phyloP scores from a whole-genome alignment of 2,113 vertebrate species.

The Jaculus jaculus region DNA sequence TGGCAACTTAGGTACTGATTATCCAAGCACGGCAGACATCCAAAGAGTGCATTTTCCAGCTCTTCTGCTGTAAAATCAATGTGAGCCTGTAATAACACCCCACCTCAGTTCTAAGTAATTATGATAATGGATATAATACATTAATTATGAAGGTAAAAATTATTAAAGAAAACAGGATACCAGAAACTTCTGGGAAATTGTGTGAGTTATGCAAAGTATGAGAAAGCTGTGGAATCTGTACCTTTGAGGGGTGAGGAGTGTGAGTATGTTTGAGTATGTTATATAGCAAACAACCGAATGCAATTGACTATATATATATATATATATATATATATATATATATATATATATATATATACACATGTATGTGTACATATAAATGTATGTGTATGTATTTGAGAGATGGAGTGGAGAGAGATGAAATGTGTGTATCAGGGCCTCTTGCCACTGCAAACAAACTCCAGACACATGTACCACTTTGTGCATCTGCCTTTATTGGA shows the following conservation, averaged over 20 bases:
- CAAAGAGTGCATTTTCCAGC: constrained; percentile 65
- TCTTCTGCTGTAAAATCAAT: constrained; percentile 77
- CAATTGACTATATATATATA: too few relatives aligned
- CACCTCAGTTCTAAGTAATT: neutral
- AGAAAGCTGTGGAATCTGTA: neutral
- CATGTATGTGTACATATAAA: too few relatives aligned
- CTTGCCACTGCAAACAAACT: too few relatives aligned
- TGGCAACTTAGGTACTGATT: constrained; percentile 80
- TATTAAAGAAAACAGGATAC: constrained; percentile 48
- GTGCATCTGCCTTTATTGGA: too few relatives aligned
- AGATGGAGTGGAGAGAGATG: too few relatives aligned
- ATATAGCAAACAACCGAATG: neutral
- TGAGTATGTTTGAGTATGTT: neutral
- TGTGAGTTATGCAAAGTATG: neutral
- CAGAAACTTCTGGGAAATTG: constrained; percentile 36
- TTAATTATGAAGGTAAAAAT: constrained; percentile 68
- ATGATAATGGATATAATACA: neutral
- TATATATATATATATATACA: too few relatives aligned
- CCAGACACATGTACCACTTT: too few relatives aligned
- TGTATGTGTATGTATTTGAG: too few relatives aligned
- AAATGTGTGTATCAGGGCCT: too few relatives aligned
- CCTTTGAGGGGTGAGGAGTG: constrained; percentile 17
- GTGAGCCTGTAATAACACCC: constrained; percentile 59
- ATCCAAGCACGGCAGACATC: constrained; percentile 73
- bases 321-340: neutral